Evolutionary conservation across 2,113 vertebrate genomes (phyloP), one percentile per base, ranked within the genome.

Genomic region (Perca flavescens): DNA sequence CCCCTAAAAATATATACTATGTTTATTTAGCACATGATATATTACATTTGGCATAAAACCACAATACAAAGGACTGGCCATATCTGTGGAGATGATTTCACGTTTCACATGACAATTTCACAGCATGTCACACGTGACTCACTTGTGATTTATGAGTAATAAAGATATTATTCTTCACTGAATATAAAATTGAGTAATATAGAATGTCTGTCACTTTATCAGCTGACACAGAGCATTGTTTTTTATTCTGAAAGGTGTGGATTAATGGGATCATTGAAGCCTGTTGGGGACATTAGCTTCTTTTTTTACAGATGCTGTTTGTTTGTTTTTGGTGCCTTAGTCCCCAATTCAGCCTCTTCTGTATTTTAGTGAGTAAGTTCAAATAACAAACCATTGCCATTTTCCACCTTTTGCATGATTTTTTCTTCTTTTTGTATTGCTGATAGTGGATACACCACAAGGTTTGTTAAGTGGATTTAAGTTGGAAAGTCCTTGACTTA

Each of bases 51-150:
- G 52, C 46, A 61, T 31, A 47, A 60, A 46, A 56, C 21, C 66
- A 6, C 52, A 69, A 60, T 56, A 82, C 73, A 52, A 31, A 62
- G 17, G 36, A 43, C 25, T 36, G 36, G 21, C 58, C 60, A 16
- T 50, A 53, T 74, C 52, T 64, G 49, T 36, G 40, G 58, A 67
- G 64, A 83, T 88, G 66, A 56, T 83, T 83, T 70, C 74, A 22
- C 80, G 65, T n/a, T n/a, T n/a, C n/a, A n/a, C n/a, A n/a, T n/a
- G 63, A 82, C 72, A 78, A 81, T 83, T 81, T 74, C 65, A 31
- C 63, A 74, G 56, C 34, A 31, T 25, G 57, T 53, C 28, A 36
- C 10, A 47, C 13, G n/a, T n/a, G n/a, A n/a, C n/a, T n/a, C 34
- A 43, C 36, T 40, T 56, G 58, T 75, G 80, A 91, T 76, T 66